Conservation (phyloP, 1,140 invertebrate genomes). For the Bicyclus anynana region DNA sequence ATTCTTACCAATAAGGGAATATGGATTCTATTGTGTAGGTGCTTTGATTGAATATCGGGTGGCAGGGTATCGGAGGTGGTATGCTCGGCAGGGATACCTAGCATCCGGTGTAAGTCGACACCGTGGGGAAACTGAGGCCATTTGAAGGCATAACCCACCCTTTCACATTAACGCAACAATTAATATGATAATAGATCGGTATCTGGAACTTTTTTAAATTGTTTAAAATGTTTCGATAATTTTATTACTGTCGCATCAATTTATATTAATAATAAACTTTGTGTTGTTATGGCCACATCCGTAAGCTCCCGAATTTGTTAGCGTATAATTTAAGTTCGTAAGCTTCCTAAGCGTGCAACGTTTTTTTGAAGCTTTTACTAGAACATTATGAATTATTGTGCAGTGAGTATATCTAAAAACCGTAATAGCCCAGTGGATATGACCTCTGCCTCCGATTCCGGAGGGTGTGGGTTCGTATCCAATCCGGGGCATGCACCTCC, state of each 20-base stretch:
- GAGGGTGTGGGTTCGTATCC: too few species aligned
- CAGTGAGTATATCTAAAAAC: too few species aligned
- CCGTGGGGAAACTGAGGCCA: conserved; percentile 61
- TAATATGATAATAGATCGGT: conserved; percentile 29
- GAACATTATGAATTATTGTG: too few species aligned
- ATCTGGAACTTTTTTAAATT: neutral
- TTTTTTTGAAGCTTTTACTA: too few species aligned
- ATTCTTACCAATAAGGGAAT: neutral
- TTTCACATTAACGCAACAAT: conserved; percentile 35
- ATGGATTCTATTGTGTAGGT: conserved; percentile 16
- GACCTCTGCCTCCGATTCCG: too few species aligned
- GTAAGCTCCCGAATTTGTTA: too few species aligned
- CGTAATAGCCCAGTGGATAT: too few species aligned
- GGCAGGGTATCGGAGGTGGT: conserved; percentile 33
- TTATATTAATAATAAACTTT: neutral
- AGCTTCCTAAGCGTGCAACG: too few species aligned
- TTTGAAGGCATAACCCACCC: conserved; percentile 46
- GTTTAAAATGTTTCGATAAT: neutral
- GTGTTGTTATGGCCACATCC: neutral
- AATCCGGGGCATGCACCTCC: too few species aligned
- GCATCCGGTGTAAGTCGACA: conserved; percentile 70
- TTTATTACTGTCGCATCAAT: neutral
- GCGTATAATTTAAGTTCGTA: too few species aligned
- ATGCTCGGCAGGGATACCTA: conserved; percentile 51
- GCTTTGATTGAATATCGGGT: conserved; percentile 25